A percentile compares a stretch with the other conserved stretches of the same genome.
These are phyloP conservation scores for Nomada fucata DNA, from an alignment of 2,888 invertebrate genomes.

Conservation along the genomic window DNA sequence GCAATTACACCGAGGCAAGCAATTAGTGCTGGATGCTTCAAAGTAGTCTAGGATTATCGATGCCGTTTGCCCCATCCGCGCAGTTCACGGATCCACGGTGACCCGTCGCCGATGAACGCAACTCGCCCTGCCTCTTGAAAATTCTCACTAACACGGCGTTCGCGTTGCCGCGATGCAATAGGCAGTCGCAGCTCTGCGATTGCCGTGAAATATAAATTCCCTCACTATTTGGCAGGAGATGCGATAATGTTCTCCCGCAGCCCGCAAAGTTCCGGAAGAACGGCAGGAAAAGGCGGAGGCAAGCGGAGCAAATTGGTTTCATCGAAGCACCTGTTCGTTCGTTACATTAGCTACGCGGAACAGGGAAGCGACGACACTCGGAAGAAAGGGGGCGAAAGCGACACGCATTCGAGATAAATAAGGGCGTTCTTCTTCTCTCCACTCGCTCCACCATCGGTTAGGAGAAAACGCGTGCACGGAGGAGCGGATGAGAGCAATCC, in stretches of 20 bases:
- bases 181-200: no score
- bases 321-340: background rate
- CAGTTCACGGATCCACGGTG: slow-evolving; percentile 27
- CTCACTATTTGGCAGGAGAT: no score
- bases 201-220: no score
- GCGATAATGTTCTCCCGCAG: background rate
- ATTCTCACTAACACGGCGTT: no score
- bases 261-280: background rate
- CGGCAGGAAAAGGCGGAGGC: background rate
- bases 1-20: slow-evolving; percentile 51
- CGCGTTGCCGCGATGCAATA: no score
- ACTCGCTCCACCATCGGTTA: slow-evolving; percentile 30
- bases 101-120: background rate
- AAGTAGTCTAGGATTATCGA: slow-evolving; percentile 53
- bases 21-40: slow-evolving; percentile 43
- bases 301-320: background rate
- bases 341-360: background rate
- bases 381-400: background rate
- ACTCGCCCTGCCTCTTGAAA: no score
- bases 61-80: slow-evolving; percentile 38
- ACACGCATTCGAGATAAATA: slow-evolving; percentile 1
- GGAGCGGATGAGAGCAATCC: slow-evolving; percentile 34
- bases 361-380: no score
- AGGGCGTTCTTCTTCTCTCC: no score
- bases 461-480: slow-evolving; percentile 10